These are phyloP conservation scores for Rutpela maculata DNA, from an alignment of 2,888 invertebrate species.

Conservation along the genomic window DNA sequence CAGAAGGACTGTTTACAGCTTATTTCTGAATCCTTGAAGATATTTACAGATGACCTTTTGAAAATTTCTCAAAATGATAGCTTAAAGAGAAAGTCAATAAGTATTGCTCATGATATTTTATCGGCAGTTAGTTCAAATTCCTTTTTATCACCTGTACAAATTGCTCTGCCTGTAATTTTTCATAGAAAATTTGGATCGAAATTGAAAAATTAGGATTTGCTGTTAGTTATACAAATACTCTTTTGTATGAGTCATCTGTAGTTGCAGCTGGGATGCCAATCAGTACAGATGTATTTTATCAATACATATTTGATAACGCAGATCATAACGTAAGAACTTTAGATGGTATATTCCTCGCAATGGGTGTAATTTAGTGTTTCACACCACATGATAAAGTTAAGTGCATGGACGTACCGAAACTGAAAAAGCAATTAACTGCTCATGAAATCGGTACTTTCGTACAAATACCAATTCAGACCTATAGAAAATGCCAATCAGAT, in stretches of 20 bases:
- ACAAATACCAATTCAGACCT: not conserved
- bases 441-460: not conserved
- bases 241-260: not conserved
- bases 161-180: not conserved
- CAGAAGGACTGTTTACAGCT: not conserved
- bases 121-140: not conserved
- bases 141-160: not conserved
- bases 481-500: not conserved
- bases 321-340: slow-evolving; percentile 1
- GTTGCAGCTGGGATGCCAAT: not conserved
- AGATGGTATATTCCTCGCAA: not conserved
- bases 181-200: not conserved
- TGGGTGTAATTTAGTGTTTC: not conserved
- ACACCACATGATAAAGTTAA: not conserved
- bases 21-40: not conserved
- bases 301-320: not conserved
- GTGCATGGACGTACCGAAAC: not conserved
- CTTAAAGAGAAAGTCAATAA: not conserved
- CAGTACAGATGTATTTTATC: not conserved
- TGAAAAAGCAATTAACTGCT: not conserved
- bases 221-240: slow-evolving; percentile 9
- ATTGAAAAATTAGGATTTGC: slow-evolving; percentile 10
- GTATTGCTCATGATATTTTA: not conserved
- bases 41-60: not conserved
- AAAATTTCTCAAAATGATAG: not conserved